These are phyloP conservation scores for Prietella phreatophila DNA, from an alignment of 2,113 vertebrate species.

Conservation along the genomic window DNA sequence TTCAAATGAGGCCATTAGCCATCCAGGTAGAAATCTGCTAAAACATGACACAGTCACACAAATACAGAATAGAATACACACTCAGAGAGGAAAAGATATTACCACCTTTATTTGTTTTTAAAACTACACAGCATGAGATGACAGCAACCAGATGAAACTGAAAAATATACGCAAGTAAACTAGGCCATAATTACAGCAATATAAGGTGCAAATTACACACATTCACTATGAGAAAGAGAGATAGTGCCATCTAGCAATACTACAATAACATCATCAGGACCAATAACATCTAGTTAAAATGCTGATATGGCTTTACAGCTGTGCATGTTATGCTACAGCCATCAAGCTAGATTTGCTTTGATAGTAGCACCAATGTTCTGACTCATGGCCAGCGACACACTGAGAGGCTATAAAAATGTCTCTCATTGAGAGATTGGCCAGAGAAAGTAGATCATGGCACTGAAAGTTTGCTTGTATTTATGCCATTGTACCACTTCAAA, in stretches of 20 bases:
- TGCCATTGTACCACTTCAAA: not conserved
- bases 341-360: constrained; percentile 5
- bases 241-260: not conserved
- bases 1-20: not conserved
- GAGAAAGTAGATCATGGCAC: constrained; percentile 2
- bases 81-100: not conserved
- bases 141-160: not conserved
- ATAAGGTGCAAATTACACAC: not conserved
- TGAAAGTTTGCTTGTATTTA: constrained; percentile 13
- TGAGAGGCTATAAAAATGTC: constrained; percentile 17
- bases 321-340: not conserved
- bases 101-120: not conserved
- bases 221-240: not conserved
- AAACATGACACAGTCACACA: not conserved
- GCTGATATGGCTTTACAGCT: not conserved
- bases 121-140: not conserved
- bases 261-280: constrained; percentile 4
- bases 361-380: not conserved
- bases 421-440: not conserved
- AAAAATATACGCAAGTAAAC: not conserved
- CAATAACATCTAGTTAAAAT: constrained; percentile 43
- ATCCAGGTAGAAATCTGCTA: not conserved
- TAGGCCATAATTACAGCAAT: not conserved
- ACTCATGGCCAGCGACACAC: not conserved
- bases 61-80: not conserved